Base-by-base conservation (phyloP, 2,113 vertebrate species). In the Maccullochella peelii region DNA sequence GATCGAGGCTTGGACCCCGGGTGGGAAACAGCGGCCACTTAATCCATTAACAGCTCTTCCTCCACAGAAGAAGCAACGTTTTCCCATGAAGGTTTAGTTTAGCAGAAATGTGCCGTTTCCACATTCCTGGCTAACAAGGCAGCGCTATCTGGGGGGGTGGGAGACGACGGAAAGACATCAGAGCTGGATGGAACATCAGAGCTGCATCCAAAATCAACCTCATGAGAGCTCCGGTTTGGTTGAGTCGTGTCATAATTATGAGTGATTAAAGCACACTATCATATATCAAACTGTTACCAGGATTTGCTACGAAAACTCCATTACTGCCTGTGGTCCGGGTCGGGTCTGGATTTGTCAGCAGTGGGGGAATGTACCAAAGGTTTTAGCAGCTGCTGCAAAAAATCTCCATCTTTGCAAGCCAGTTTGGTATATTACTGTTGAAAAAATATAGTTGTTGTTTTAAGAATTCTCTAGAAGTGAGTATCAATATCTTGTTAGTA, bases 71-170 rank as follows among this genome's bases (percentile, higher is more conserved):
- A 80, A 86, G 80, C 77, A 54, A 73, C 18, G n/a, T 79, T 87
- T 93, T 94, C 94, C 92, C 93, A 94, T 93, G 91, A 93, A 94
- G 88, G 72, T 82, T 89, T 11, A 47, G 73, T 89, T 89, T n/a
- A 79, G 86, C 73, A 67, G 77, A 91, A 92, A 91, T 88, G 83
- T 69, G 81, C 73, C 33, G n/a, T 91, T 91, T 92, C 85, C 67
- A 90, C 86, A 89, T 86, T 92, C 69, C 84, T 87, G 89, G 84
- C 92, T 80, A 88, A 91, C 86, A 82, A 84, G 81, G 77, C 82
- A 7, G 77, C 14, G 50, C 77, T 71, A 80, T 73, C 79, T 33
- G 55, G 66, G 38, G 83, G 69, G 50, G 54, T n/a, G 70, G 86
- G 77, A 79, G 73, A 77, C 33, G 77, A 78, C 15, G 70, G 76